phyloP scores from a whole-genome alignment of 2,113 vertebrate species.

The Lepus americanus region DNA sequence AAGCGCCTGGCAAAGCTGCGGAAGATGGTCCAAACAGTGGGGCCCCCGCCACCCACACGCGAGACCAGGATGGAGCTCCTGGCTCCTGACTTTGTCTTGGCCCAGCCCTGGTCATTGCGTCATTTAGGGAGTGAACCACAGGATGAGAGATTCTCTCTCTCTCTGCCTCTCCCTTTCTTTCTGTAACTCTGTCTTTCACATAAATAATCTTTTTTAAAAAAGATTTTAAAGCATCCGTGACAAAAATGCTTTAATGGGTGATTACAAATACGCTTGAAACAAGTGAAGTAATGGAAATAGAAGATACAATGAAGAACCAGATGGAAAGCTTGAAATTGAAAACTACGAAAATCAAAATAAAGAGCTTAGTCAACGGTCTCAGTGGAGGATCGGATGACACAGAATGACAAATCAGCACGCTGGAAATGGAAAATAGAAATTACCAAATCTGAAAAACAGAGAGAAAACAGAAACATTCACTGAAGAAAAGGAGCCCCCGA shows the following conservation, averaged over 20 bases:
- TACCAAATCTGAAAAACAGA: neutral
- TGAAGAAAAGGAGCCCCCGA: neutral
- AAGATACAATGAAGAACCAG: neutral
- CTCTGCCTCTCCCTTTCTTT: too few relatives aligned
- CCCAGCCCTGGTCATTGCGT: too few relatives aligned
- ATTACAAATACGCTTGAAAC: neutral
- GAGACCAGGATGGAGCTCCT: too few relatives aligned
- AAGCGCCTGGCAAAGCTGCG: too few relatives aligned
- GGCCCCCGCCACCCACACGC: too few relatives aligned
- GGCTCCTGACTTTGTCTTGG: too few relatives aligned
- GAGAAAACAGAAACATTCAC: neutral
- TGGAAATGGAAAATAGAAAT: neutral
- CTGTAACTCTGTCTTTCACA: too few relatives aligned
- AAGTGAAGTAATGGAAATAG: neutral
- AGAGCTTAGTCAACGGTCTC: neutral
- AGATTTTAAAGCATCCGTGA: neutral
- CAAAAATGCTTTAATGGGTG: neutral
- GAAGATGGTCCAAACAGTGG: too few relatives aligned
- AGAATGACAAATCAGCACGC: neutral
- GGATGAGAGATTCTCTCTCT: too few relatives aligned
- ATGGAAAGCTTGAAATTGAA: neutral
- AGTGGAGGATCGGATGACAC: neutral
- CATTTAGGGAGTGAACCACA: too few relatives aligned
- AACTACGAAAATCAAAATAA: neutral
- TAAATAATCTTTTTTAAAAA: neutral